Percentiles rank a stretch among this genome's conserved stretches.
These are phyloP conservation scores for Cariama cristata DNA, from an alignment of 2,113 vertebrate genomes.

Conservation along the genomic window DNA sequence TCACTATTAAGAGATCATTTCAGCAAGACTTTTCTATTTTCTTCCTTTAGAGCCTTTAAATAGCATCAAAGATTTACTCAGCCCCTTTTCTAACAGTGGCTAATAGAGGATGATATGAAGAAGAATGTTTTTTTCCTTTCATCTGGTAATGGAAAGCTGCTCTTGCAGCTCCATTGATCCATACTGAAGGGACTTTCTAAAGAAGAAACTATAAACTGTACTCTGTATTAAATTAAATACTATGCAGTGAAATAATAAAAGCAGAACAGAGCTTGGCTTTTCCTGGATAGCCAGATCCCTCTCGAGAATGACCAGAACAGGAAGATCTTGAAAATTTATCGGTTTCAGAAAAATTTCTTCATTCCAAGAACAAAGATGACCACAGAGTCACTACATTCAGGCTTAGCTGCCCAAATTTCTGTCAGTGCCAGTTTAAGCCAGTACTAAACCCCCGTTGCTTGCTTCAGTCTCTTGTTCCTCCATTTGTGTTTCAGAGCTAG, in stretches of 20 bases:
- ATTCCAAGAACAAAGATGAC: neutral
- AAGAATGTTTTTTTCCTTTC: neutral
- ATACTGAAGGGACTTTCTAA: neutral
- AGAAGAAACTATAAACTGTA: neutral
- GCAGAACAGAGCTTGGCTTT: neutral
- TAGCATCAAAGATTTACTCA: neutral
- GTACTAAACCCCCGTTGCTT: neutral
- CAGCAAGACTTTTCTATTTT: neutral
- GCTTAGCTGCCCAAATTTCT: neutral
- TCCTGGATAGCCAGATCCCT: neutral
- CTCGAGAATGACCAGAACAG: neutral
- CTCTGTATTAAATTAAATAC: neutral
- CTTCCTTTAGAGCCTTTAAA: neutral
- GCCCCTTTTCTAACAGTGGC: neutral
- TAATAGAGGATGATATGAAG: neutral
- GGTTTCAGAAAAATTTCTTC: neutral
- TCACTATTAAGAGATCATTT: neutral
- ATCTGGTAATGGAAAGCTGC: neutral
- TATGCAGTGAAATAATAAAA: neutral
- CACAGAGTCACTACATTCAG: neutral
- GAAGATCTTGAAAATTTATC: neutral
- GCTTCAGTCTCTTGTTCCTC: neutral
- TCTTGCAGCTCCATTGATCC: neutral
- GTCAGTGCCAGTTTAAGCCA: neutral
- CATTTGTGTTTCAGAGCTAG: neutral